phyloP scores from a whole-genome alignment of 2,888 invertebrate genomes.

The Apantesis nais region DNA sequence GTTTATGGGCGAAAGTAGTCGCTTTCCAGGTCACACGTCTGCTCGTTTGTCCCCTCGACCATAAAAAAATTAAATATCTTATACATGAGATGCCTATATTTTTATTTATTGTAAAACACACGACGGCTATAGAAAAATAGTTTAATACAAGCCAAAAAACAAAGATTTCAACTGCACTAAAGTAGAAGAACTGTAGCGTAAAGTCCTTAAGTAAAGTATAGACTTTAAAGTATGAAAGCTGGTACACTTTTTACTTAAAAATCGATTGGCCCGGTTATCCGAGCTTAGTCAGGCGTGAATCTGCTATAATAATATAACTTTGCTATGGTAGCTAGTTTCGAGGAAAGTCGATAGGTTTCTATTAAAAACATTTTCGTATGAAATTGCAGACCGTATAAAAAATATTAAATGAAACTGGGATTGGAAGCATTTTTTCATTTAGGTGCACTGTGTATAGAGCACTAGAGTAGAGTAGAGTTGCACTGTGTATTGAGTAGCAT shows the following conservation, averaged over 20 bases:
- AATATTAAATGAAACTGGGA: conserved; percentile 37
- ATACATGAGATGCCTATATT: neutral
- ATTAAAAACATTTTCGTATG: conserved; percentile 54
- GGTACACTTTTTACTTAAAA: conserved; percentile 52
- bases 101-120: neutral
- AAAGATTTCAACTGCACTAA: conserved; percentile 34
- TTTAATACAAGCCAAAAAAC: conserved; percentile 36
- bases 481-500: too few relatives aligned
- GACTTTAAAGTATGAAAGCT: conserved; percentile 44
- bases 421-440: conserved; percentile 35
- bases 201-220: conserved; percentile 45
- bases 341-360: conserved; percentile 50
- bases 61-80: neutral
- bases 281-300: conserved; percentile 55
- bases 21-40: too few relatives aligned
- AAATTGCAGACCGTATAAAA: conserved; percentile 30
- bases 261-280: conserved; percentile 57
- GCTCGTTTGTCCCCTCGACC: too few relatives aligned
- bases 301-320: conserved; percentile 57
- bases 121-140: conserved; percentile 13
- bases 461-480: too few relatives aligned
- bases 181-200: conserved; percentile 30
- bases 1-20: too few relatives aligned
- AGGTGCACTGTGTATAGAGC: neutral
- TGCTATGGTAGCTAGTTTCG: conserved; percentile 47